Conservation (phyloP, 2,797 vertebrate genomes). For the Rhynchotus rufescens region DNA sequence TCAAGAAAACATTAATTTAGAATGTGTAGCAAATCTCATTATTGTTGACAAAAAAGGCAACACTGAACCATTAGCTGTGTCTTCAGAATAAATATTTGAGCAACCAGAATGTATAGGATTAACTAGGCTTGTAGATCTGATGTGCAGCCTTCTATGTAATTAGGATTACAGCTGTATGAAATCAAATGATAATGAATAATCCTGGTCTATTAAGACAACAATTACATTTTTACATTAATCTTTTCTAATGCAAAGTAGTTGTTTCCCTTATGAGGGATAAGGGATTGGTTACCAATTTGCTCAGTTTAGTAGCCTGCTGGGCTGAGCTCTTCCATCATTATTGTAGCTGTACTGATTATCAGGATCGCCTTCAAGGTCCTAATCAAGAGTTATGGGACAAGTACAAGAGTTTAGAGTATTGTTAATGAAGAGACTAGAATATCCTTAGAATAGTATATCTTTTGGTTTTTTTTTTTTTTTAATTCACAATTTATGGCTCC, state of each 20-base stretch:
- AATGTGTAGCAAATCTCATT: neutral
- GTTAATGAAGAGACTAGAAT: neutral
- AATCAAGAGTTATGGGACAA: neutral
- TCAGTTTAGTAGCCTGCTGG: neutral
- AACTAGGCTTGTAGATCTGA: neutral
- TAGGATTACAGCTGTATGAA: constrained; percentile 28
- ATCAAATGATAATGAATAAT: constrained; percentile 13
- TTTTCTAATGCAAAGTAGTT: constrained; percentile 25
- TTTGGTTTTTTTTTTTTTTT: too few species aligned
- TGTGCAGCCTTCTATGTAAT: neutral
- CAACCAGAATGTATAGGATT: neutral
- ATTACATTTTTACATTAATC: constrained; percentile 4
- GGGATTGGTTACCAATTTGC: constrained; percentile 7
- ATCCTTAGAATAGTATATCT: neutral
- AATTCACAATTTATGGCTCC: neutral
- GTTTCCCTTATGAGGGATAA: constrained; percentile 5
- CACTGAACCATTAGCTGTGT: neutral
- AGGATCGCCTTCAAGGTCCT: neutral
- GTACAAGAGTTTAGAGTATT: neutral
- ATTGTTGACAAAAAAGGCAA: neutral
- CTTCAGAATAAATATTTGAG: neutral
- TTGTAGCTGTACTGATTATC: neutral
- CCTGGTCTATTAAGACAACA: constrained; percentile 8
- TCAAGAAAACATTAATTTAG: neutral
- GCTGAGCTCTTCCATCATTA: neutral